These are phyloP conservation scores for Oryctolagus cuniculus DNA, from an alignment of 2,113 vertebrate genomes.

Conservation along the genomic window mOryCun1.1 NC_091438.1:32840001-32840500, in stretches of 20 bases:
- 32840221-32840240: conserved; percentile 54
- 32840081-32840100: too few relatives aligned
- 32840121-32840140: neutral
- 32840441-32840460: neutral
- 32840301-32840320: conserved; percentile 92
- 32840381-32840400: neutral
- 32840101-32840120: too few relatives aligned
- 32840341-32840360: neutral
- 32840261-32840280: conserved; percentile 98
- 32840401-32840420: neutral
- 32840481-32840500: neutral
- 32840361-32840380: neutral
- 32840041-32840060: too few relatives aligned
- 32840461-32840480: neutral
- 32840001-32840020: too few relatives aligned
- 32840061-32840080: too few relatives aligned
- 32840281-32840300: conserved; percentile 98
- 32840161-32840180: neutral
- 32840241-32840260: conserved; percentile 99
- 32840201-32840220: neutral
- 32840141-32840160: neutral
- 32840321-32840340: neutral
- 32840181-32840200: neutral
- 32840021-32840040: too few relatives aligned
- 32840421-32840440: neutral